phyloP scores from a whole-genome alignment of 2,888 invertebrate species.

The Aphrophora alni region DNA sequence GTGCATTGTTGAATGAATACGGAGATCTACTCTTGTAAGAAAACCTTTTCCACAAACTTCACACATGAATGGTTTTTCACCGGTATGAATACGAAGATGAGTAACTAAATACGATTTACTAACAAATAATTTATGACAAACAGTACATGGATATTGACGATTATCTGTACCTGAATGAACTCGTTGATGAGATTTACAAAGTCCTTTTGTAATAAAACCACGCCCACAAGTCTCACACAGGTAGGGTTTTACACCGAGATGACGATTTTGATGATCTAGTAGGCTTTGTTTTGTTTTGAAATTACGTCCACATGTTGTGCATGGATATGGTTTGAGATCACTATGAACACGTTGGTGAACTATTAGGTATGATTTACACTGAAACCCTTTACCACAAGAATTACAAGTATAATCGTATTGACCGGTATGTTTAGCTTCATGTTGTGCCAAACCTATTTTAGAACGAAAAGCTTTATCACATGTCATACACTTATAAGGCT shows the following conservation, averaged over 20 bases:
- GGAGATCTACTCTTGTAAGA: constrained; percentile 64
- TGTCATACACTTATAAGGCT: constrained; percentile 63
- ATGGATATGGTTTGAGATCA: constrained; percentile 64
- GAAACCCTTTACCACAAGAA: constrained; percentile 67
- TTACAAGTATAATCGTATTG: constrained; percentile 65
- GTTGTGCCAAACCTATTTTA: constrained; percentile 66
- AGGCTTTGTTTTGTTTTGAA: constrained; percentile 68
- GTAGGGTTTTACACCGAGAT: constrained; percentile 66
- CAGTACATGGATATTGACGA: constrained; percentile 64
- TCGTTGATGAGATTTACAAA: constrained; percentile 66
- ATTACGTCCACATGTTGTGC: constrained; percentile 63
- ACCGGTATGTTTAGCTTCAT: constrained; percentile 66
- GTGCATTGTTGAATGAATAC: constrained; percentile 67
- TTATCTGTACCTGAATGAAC: constrained; percentile 66
- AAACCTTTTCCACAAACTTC: constrained; percentile 68
- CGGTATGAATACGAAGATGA: constrained; percentile 65
- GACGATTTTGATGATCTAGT: constrained; percentile 66
- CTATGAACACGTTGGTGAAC: constrained; percentile 68
- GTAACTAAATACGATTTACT: constrained; percentile 67
- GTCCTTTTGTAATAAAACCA: constrained; percentile 66
- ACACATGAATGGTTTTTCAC: constrained; percentile 66
- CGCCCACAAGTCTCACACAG: constrained; percentile 65
- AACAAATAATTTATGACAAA: constrained; percentile 67
- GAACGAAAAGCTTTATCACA: constrained; percentile 67
- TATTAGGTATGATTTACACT: constrained; percentile 66